Evolutionary conservation across 2,797 vertebrate species (phyloP).

Genomic region (Tapirus indicus): DNA sequence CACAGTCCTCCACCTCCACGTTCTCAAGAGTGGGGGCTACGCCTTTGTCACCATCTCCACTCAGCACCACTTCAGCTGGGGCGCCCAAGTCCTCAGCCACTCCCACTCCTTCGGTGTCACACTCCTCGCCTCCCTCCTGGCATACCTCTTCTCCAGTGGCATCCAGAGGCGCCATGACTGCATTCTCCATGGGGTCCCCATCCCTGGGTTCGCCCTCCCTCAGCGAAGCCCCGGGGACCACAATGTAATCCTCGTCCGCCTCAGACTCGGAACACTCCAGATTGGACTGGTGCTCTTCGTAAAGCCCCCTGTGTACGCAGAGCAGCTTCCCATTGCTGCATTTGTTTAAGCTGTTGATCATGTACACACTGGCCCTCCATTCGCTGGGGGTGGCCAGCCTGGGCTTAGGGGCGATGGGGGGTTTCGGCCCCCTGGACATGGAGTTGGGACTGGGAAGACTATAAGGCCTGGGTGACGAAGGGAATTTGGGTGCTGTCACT

Average conservation of each 20-base stretch:
- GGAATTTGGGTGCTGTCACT: conserved; percentile 85
- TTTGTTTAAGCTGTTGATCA: conserved; percentile 87
- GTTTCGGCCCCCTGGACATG: conserved; percentile 93
- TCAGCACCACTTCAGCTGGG: conserved; percentile 51
- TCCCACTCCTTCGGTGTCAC: conserved; percentile 86
- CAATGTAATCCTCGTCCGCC: conserved; percentile 82
- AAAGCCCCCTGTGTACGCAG: conserved; percentile 87
- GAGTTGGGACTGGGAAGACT: conserved; percentile 84
- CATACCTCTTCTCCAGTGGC: conserved; percentile 59
- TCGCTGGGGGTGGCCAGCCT: conserved; percentile 89
- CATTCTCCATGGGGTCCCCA: conserved; percentile 56
- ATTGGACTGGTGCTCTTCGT: conserved; percentile 83
- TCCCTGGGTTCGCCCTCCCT: conserved; percentile 68
- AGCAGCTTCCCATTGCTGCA: conserved; percentile 91
- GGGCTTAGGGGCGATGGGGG: conserved; percentile 95
- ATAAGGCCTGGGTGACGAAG: conserved; percentile 89
- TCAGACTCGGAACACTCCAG: conserved; percentile 82
- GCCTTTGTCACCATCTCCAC: conserved; percentile 63
- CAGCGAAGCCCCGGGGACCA: conserved; percentile 75
- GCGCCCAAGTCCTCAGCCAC: conserved; percentile 84
- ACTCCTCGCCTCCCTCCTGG: conserved; percentile 69
- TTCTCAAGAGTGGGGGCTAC: conserved; percentile 49
- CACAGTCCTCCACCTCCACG: conserved; percentile 40
- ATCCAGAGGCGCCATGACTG: conserved; percentile 41
- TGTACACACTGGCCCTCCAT: conserved; percentile 83